These are phyloP conservation scores for Ceyx cyanopectus DNA, from an alignment of 2,113 vertebrate species.

Conservation along the genomic window DNA sequence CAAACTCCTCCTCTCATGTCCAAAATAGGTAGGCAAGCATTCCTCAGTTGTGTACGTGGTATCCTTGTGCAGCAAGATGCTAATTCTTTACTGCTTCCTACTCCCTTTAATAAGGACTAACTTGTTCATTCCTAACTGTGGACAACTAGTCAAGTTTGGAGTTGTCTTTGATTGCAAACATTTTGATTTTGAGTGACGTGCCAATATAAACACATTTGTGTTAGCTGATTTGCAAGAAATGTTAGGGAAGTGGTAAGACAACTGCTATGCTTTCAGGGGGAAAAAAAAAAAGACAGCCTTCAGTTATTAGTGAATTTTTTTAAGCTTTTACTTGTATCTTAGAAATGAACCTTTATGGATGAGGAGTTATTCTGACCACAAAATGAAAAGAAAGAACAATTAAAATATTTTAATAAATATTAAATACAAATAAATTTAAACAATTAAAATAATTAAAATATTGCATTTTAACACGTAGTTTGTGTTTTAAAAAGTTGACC, in stretches of 20 bases:
- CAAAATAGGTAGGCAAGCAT: not conserved
- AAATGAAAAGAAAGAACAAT: not conserved
- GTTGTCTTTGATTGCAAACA: slow-evolving; percentile 33
- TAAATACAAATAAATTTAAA: no score
- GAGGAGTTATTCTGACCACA: not conserved
- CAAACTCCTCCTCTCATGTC: not conserved
- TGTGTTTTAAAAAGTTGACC: not conserved
- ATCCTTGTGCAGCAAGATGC: not conserved
- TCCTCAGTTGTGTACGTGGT: not conserved
- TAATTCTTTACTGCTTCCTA: not conserved
- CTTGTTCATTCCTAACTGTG: slow-evolving; percentile 15
- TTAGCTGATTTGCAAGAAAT: not conserved
- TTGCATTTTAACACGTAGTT: not conserved
- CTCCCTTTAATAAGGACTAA: slow-evolving; percentile 3
- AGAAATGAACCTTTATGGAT: not conserved
- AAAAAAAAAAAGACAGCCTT: not conserved
- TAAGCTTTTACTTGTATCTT: not conserved
- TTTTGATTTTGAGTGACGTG: slow-evolving; percentile 10
- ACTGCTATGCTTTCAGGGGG: not conserved
- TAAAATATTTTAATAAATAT: not conserved
- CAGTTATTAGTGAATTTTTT: not conserved
- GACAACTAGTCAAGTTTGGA: slow-evolving; percentile 9
- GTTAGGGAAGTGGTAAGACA: not conserved
- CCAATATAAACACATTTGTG: not conserved
- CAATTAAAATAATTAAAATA: not conserved